Percentiles rank a stretch among this genome's conserved stretches.
Conservation (phyloP, 1,140 invertebrate species). For the Uloborus diversus region DNA sequence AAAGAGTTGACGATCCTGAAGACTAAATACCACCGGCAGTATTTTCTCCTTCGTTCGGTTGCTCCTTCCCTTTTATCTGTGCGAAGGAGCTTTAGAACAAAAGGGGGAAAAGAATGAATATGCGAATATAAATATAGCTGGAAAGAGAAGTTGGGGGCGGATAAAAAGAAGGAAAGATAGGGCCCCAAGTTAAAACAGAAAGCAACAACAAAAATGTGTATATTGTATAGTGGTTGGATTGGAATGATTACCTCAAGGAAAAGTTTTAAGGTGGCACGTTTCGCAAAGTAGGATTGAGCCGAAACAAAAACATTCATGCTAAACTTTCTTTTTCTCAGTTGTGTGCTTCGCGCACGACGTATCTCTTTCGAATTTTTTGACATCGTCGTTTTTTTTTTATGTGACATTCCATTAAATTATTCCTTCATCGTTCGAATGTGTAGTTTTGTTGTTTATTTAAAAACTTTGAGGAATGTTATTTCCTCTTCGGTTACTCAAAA, state of each 20-base stretch:
- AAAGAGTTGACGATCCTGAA: slow-evolving; percentile 27
- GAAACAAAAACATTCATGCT: slow-evolving; percentile 30
- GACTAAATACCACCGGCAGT: slow-evolving; percentile 37
- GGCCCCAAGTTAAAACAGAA: neutral
- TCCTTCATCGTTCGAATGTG: neutral
- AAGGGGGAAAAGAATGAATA: slow-evolving; percentile 5
- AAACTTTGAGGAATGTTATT: neutral
- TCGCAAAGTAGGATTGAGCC: neutral
- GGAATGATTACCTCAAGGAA: neutral
- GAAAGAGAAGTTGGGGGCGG: neutral
- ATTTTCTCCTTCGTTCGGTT: neutral
- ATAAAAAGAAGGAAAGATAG: neutral
- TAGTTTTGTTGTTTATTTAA: neutral
- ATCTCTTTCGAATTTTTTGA: neutral
- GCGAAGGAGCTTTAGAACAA: neutral
- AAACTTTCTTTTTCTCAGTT: slow-evolving; percentile 1
- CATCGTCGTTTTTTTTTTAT: neutral
- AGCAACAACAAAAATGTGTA: neutral
- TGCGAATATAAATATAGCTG: neutral
- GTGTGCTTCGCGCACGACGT: neutral
- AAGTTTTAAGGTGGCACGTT: slow-evolving; percentile 27
- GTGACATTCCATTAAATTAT: neutral
- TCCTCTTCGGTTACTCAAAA: neutral
- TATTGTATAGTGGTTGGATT: slow-evolving; percentile 2
- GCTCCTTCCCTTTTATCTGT: neutral